A percentile compares a stretch with the other conserved stretches of the same genome.
phyloP scores from a whole-genome alignment of 1,140 invertebrate genomes.

The Drosophila busckii region DNA sequence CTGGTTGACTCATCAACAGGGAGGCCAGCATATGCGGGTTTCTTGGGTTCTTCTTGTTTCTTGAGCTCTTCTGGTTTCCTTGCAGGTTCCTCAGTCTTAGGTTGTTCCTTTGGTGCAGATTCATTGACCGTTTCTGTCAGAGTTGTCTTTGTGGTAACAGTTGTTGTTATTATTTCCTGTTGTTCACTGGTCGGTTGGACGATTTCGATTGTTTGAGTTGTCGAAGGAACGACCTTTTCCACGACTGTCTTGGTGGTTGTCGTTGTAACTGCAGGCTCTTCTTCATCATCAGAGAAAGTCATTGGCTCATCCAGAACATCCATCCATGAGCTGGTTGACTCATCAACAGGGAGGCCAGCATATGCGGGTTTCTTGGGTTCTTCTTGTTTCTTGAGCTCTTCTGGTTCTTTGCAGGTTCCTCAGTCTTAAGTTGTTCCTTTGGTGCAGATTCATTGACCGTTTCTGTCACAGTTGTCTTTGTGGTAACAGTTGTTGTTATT shows the following conservation, averaged over 20 bases:
- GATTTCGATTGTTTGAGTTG: not conserved
- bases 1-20: slow-evolving; percentile 79
- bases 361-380: slow-evolving; percentile 48
- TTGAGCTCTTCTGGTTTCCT: slow-evolving; percentile 13
- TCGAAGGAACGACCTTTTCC: no score
- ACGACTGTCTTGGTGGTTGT: not conserved
- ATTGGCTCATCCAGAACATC: slow-evolving; percentile 80
- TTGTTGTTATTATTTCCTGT: not conserved
- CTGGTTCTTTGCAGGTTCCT: not conserved
- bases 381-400: no score
- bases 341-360: slow-evolving; percentile 41
- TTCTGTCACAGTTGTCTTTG: slow-evolving; percentile 11
- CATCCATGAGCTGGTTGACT: slow-evolving; percentile 78
- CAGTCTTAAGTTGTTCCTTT: not conserved
- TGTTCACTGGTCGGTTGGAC: not conserved
- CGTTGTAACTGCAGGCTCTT: not conserved
- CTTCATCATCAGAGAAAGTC: slow-evolving; percentile 77
- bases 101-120: not conserved
- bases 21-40: slow-evolving; percentile 70
- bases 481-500: slow-evolving; percentile 2
- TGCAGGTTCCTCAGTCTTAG: not conserved
- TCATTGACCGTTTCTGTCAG: slow-evolving; percentile 1
- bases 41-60: no score
- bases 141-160: slow-evolving; percentile 8
- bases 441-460: not conserved